These are phyloP conservation scores for Apodemia zela DNA, from an alignment of 2,888 invertebrate species.

Conservation along the genomic window DNA sequence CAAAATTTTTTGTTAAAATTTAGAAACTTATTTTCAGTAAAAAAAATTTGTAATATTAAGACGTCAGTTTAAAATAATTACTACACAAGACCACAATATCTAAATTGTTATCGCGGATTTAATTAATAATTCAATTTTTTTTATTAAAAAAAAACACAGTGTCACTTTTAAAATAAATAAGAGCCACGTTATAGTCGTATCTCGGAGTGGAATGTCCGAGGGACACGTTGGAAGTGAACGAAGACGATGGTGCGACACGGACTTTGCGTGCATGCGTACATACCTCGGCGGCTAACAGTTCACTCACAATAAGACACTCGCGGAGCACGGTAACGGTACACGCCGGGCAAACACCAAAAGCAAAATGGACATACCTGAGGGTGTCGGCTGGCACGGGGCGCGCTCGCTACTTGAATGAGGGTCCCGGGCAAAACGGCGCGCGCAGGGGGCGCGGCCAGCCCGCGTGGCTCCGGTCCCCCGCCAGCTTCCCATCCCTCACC, in stretches of 20 bases:
- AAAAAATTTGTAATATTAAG: background rate
- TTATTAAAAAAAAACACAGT: constrained; percentile 10
- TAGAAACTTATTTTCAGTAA: background rate
- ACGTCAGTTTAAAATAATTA: background rate
- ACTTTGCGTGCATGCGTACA: constrained; percentile 61
- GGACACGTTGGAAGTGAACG: constrained; percentile 40
- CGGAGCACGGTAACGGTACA: constrained; percentile 58
- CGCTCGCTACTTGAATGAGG: constrained; percentile 79
- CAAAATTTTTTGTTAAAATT: constrained; percentile 20
- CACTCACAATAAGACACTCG: constrained; percentile 56
- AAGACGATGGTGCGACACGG: constrained; percentile 43
- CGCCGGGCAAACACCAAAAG: constrained; percentile 74
- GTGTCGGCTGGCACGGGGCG: constrained; percentile 75
- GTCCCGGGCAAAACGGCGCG: constrained; percentile 78
- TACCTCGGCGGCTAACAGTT: constrained; percentile 45
- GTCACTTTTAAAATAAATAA: constrained; percentile 18
- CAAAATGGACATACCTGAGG: constrained; percentile 78
- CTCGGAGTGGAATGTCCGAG: constrained; percentile 33
- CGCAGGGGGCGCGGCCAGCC: constrained; percentile 82
- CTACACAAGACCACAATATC: constrained; percentile 12
- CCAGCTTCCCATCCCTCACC: constrained; percentile 49
- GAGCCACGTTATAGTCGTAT: constrained; percentile 21
- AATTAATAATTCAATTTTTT: background rate
- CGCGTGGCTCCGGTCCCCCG: constrained; percentile 75
- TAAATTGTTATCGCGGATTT: constrained; percentile 1